Evolutionary conservation across 2,888 invertebrate genomes (phyloP), one percentile per base, ranked within the genome.

Genomic region (Amblyteles armatorius): DNA sequence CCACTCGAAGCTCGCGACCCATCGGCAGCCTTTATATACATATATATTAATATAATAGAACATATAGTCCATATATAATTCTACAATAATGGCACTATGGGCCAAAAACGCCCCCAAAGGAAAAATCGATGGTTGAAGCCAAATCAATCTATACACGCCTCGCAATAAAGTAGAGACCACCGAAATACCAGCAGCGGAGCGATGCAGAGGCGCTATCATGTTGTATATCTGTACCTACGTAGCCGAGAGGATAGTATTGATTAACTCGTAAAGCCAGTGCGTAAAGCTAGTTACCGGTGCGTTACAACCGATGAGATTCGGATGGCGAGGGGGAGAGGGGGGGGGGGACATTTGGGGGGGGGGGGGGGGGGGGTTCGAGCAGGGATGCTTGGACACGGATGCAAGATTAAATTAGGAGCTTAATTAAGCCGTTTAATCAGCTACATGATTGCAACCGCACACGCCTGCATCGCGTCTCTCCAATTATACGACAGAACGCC

Each of bases 341-440:
- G 16, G 16, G 36, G 19, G 19, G 5, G 3, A n/a, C n/a, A n/a
- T n/a, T n/a, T n/a, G 22, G 22, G 5, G 3, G 13, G 26, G 11
- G 16, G 13, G 9, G 13, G 36, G 3, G 29, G 36, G 16, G 16
- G 36, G 19, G 19, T 13, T 11, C 48, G 7, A 13, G 19, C 9
- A 6, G n/a, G 78, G 55, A 63, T 2, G 57, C n/a, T 65, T 40
- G 67, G 40, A 72, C 82, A 48, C 68, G 72, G 73, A 57, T 36
- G 77, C 82, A 50, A 79, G 83, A 85, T 86, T 91, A 90, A 93
- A 93, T 93, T 92, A 93, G 91, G 88, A 91, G 87, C 88, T 93
- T 93, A 92, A 93, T 93, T 91, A 92, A 92, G 91, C 91, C 91
- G 91, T 92, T 93, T 93, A 93, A 93, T 93, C 92, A 92, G 92